These are phyloP conservation scores for Acleris laterana DNA, from an alignment of 2,888 invertebrate genomes.

Conservation along the genomic window DNA sequence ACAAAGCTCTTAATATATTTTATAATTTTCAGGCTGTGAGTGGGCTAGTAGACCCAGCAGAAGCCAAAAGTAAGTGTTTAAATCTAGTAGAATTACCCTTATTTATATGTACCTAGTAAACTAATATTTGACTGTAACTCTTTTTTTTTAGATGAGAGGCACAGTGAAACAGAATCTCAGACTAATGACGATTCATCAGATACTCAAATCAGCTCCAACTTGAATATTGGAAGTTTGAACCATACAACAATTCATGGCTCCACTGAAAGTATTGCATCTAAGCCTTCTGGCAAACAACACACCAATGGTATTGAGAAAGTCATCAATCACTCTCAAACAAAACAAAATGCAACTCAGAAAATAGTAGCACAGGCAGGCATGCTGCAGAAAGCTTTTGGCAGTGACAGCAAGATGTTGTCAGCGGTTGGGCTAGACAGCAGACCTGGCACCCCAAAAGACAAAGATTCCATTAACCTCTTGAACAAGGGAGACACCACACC, in stretches of 20 bases:
- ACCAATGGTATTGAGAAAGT: slow-evolving; percentile 78
- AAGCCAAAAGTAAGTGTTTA: slow-evolving; percentile 90
- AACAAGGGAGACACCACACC: slow-evolving; percentile 71
- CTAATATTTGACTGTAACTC: not conserved
- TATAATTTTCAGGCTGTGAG: slow-evolving; percentile 87
- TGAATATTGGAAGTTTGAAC: slow-evolving; percentile 74
- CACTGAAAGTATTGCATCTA: slow-evolving; percentile 76
- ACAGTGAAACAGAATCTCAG: slow-evolving; percentile 95
- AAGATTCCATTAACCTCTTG: slow-evolving; percentile 64
- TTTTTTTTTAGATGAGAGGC: slow-evolving; percentile 88
- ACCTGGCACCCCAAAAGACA: slow-evolving; percentile 79
- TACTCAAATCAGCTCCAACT: slow-evolving; percentile 84
- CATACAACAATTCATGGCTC: slow-evolving; percentile 82
- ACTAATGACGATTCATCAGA: slow-evolving; percentile 90
- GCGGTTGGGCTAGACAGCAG: slow-evolving; percentile 74
- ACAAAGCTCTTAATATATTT: not conserved
- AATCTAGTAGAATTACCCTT: not conserved
- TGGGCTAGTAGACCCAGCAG: slow-evolving; percentile 90
- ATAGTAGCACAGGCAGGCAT: slow-evolving; percentile 70
- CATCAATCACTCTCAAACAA: slow-evolving; percentile 64
- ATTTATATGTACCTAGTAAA: not conserved
- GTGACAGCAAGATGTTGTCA: slow-evolving; percentile 72
- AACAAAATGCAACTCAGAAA: slow-evolving; percentile 73
- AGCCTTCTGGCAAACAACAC: slow-evolving; percentile 80
- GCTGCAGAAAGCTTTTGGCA: slow-evolving; percentile 71